Base-by-base conservation (phyloP, 1,140 invertebrate genomes). In the Drosophila parabipectinata region DNA sequence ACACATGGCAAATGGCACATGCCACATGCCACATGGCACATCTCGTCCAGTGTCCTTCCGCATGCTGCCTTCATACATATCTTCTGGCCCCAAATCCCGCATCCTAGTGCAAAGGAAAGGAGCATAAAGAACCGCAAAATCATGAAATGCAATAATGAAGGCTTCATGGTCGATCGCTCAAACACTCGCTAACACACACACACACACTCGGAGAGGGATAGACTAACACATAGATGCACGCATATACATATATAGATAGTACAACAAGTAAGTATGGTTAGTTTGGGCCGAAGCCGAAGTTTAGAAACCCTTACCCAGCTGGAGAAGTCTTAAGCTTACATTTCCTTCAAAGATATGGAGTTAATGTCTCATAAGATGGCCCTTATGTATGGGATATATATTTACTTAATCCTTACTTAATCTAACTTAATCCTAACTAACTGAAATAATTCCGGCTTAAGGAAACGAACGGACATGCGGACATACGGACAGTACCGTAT, bases 141-240 rank as follows among this genome's bases (percentile, higher is more conserved):
- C 83, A 88, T 88, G 75, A 83, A 88, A 88, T 88, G 83, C 83
- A 88, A 88, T 88, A 88, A 88, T 88, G 83, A 88, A 88, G 83
- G 83, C 83, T 77, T 88, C 84, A 88, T 88, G 83, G 83, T 88
- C 83, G 83, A 88, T 88, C 83, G 83, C 83, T 88, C 81, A 77
- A 68, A 77, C 73, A 79, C 55, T 68, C 76, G 61, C 72, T 61
- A 52, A 41, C 55, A 56, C 67, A 55, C 51, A 57, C 39, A 50
- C 60, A 61, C 26, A 18, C 30, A 37, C 34, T 6, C 5, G 32
- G 1, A 8, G 32, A 10, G 7, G 32, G 9, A 32, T 10, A n/a
- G 44, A 10, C 59, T 53, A 26, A 45, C 28, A 12, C 9, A n/a
- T 9, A 10, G 8, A 37, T 4, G 0, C 34, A 12, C 34, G n/a